Conservation (phyloP, 2,113 vertebrate species). For the Argyrosomus japonicus region DNA sequence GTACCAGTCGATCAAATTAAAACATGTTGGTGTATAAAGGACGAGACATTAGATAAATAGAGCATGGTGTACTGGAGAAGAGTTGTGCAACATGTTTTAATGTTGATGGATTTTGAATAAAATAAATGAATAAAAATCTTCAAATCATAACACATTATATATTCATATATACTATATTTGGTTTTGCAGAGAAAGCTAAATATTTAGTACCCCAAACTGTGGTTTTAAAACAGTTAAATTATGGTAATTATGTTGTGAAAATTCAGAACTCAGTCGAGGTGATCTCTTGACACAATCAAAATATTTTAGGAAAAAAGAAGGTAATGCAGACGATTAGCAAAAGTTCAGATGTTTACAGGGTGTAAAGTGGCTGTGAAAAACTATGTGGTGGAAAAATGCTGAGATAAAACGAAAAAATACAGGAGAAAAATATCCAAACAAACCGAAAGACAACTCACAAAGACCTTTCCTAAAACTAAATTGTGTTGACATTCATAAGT, state of each 20-base stretch:
- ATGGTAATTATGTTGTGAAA: background rate
- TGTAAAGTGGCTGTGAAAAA: too few relatives aligned
- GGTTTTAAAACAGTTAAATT: background rate
- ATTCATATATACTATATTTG: background rate
- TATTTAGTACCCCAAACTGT: background rate
- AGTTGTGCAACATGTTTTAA: background rate
- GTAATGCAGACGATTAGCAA: background rate
- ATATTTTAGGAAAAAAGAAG: background rate
- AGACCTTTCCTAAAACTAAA: conserved; percentile 16
- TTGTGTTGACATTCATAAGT: conserved; percentile 30
- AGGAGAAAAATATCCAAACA: background rate
- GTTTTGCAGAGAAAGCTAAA: background rate
- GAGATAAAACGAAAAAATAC: background rate
- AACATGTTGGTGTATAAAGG: background rate
- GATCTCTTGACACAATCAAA: background rate
- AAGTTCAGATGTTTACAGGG: background rate
- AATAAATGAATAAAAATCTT: too few relatives aligned
- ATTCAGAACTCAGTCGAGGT: background rate
- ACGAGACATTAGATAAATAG: background rate
- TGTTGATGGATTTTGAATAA: background rate
- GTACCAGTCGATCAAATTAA: background rate
- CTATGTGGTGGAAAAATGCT: background rate
- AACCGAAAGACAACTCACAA: background rate
- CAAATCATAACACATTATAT: too few relatives aligned
- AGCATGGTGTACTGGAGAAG: background rate